Base-by-base conservation (phyloP, 1,140 invertebrate species). In the Diabrotica virgifera region DNA sequence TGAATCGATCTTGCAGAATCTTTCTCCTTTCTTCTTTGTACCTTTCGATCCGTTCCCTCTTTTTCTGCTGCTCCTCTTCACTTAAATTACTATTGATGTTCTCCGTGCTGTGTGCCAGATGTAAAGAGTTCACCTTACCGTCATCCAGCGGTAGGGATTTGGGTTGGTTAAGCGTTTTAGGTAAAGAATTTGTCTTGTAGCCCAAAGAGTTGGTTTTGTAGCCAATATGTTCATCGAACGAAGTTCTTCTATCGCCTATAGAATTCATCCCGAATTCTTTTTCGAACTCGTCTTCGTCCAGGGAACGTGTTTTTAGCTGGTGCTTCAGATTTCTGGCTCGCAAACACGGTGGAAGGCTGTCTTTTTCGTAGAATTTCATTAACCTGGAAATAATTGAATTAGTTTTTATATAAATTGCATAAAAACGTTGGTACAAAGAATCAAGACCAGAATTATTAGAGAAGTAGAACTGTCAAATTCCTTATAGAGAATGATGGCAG, bases 11-110 rank as follows among this genome's bases (percentile, higher is more conserved):
- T 36, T 92, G 84, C 14, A 96, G 77, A 73, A 93, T 92, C 59
- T 87, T 89, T 60, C 94, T 82, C n/a, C 94, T 81, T 75, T 95
- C 93, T 76, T 95, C 92, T 81, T 96, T 96, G 75, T 95, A 95
- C 74, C 91, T 90, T 77, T 95, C 92, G 67, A 95, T 95, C 52
- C 92, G 79, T 74, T 92, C 90, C 36, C 90, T 79, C 65, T 90
- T 87, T 71, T 86, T 76, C 63, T 70, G 69, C 46, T 73, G 68
- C 53, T 73, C 70, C 35, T 72, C 69, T 57, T 62, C 58, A 13
- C 40, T 63, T 36, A 62, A 59, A 11, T 12, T 53, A 14, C 65
- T 65, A 24, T 64, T 65, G 1, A 72, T 64, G 59, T 74, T 74
- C 40, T 74, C 72, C 37, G 56, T 69, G 58, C 74, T 74, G 24